Conservation (phyloP, 2,888 invertebrate species). For the Tipula lateralis region DNA sequence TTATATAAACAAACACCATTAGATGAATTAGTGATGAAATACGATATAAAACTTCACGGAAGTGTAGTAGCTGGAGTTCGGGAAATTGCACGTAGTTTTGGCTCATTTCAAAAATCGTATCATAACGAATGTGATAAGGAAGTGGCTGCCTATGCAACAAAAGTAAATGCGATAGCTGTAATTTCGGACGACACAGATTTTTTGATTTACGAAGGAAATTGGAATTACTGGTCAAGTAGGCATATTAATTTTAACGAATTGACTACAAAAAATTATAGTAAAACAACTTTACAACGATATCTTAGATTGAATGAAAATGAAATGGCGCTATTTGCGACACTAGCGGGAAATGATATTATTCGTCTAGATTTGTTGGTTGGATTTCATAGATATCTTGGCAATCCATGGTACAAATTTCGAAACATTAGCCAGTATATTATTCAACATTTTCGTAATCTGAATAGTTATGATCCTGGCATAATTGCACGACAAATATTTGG, state of each 20-base stretch:
- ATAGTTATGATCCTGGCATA: background rate
- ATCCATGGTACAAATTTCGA: background rate
- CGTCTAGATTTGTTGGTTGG: background rate
- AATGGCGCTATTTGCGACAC: background rate
- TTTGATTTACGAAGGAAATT: background rate
- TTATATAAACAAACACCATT: background rate
- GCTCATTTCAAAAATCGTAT: background rate
- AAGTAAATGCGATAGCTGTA: background rate
- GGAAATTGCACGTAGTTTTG: background rate
- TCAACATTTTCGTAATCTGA: background rate
- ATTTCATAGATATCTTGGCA: background rate
- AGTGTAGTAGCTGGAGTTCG: background rate
- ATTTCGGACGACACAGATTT: background rate
- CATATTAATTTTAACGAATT: background rate
- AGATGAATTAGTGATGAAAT: background rate
- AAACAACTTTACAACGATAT: background rate
- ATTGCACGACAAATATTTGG: background rate
- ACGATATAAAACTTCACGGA: background rate
- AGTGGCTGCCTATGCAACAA: background rate
- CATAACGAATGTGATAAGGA: slow-evolving; percentile 2
- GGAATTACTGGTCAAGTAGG: background rate
- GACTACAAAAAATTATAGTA: background rate
- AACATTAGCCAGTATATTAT: background rate
- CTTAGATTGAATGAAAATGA: background rate
- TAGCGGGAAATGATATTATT: background rate